phyloP scores from a whole-genome alignment of 2,797 vertebrate genomes.

The Ctenosaura bakeri region DNA sequence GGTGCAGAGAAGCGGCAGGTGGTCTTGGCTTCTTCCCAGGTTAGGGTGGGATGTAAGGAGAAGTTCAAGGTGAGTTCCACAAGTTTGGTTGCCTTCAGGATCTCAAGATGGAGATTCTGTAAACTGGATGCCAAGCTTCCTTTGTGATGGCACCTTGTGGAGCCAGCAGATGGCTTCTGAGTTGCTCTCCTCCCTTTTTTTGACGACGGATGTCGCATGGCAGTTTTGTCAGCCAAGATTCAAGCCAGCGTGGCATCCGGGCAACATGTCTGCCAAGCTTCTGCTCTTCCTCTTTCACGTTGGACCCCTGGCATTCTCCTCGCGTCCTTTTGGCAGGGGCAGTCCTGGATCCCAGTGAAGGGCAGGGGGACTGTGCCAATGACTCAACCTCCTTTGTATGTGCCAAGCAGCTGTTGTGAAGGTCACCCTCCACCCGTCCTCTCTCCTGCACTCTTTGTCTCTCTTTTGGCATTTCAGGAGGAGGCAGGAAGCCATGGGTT shows the following conservation, averaged over 20 bases:
- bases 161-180: neutral
- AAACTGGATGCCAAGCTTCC: neutral
- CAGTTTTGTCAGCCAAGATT: neutral
- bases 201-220: fast-evolving
- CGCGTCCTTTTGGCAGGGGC: neutral
- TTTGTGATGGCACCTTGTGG: too few relatives aligned
- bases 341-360: neutral
- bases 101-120: too few relatives aligned
- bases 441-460: neutral
- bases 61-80: neutral
- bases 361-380: neutral
- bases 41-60: too few relatives aligned
- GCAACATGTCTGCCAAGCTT: neutral
- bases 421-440: neutral
- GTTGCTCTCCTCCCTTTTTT: neutral
- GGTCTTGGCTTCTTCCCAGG: too few relatives aligned
- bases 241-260: neutral
- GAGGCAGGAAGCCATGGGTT: too few relatives aligned
- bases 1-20: too few relatives aligned
- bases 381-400: neutral
- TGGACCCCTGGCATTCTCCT: neutral
- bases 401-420: neutral
- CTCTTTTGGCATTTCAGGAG: neutral
- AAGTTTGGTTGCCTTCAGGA: too few relatives aligned
- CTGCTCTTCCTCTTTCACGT: neutral